Evolutionary conservation across 2,797 vertebrate species (phyloP).

Genomic region (Falco biarmicus): DNA sequence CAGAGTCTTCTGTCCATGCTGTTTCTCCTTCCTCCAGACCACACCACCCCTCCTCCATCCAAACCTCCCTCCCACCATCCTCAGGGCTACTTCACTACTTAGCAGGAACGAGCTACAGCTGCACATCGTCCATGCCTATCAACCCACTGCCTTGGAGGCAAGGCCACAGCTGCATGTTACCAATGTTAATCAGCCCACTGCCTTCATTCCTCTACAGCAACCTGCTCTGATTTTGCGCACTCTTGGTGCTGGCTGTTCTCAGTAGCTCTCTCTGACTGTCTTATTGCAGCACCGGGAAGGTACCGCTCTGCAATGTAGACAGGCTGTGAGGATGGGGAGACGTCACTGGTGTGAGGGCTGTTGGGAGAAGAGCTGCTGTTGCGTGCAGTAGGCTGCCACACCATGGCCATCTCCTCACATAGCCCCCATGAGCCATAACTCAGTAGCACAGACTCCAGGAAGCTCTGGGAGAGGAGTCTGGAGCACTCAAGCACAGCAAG

Average conservation of each 20-base stretch:
- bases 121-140: too few species aligned
- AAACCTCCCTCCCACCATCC: too few species aligned
- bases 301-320: background rate
- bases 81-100: too few species aligned
- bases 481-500: background rate
- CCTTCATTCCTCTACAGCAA: too few species aligned
- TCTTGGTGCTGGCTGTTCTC: background rate
- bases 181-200: too few species aligned
- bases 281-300: background rate
- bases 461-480: background rate
- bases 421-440: accelerated
- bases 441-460: background rate
- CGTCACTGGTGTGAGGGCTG: background rate
- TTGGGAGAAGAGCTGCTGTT: background rate
- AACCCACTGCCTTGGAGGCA: too few species aligned
- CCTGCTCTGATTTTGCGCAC: background rate
- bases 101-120: too few species aligned
- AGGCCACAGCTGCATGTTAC: too few species aligned
- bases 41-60: too few species aligned
- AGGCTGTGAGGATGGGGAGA: background rate
- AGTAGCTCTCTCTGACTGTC: background rate
- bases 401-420: background rate
- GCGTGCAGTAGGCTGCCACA: background rate
- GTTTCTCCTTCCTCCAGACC: too few species aligned
- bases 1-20: too few species aligned